A percentile compares a stretch with the other conserved stretches of the same genome.
phyloP scores from a whole-genome alignment of 2,113 vertebrate species.

The Saguinus midas region DNA sequence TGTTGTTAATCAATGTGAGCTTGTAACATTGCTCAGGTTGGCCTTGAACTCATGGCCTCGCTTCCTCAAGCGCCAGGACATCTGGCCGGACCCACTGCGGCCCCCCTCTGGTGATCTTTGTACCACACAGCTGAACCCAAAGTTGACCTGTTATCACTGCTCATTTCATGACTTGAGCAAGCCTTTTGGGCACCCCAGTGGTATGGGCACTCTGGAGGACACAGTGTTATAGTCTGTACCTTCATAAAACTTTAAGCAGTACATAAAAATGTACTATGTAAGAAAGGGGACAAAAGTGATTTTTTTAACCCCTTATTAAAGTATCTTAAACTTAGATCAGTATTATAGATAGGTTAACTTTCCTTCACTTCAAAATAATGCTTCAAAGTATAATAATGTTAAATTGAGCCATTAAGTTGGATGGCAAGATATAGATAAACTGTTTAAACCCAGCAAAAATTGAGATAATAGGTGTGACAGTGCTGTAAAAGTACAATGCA shows the following conservation, averaged over 20 bases:
- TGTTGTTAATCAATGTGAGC: too few species aligned
- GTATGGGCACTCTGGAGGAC: not conserved
- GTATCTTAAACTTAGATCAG: constrained; percentile 13
- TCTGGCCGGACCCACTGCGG: too few species aligned
- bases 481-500: constrained; percentile 28
- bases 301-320: constrained; percentile 35
- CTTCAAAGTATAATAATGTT: constrained; percentile 51
- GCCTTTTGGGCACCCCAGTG: not conserved
- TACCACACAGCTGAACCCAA: not conserved
- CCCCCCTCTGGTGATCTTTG: too few species aligned
- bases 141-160: not conserved
- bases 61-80: too few species aligned
- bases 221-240: not conserved
- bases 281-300: not conserved
- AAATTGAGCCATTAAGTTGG: constrained; percentile 58
- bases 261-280: not conserved
- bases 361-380: constrained; percentile 56
- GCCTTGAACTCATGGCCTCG: too few species aligned
- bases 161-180: not conserved
- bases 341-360: constrained; percentile 8
- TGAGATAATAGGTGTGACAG: constrained; percentile 44
- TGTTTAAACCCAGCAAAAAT: constrained; percentile 45
- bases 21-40: too few species aligned
- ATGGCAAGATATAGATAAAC: constrained; percentile 32
- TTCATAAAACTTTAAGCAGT: not conserved